Evolutionary conservation across 2,888 invertebrate genomes (phyloP), one percentile per base, ranked within the genome.

Genomic region (Camptogramma bilineatum): DNA sequence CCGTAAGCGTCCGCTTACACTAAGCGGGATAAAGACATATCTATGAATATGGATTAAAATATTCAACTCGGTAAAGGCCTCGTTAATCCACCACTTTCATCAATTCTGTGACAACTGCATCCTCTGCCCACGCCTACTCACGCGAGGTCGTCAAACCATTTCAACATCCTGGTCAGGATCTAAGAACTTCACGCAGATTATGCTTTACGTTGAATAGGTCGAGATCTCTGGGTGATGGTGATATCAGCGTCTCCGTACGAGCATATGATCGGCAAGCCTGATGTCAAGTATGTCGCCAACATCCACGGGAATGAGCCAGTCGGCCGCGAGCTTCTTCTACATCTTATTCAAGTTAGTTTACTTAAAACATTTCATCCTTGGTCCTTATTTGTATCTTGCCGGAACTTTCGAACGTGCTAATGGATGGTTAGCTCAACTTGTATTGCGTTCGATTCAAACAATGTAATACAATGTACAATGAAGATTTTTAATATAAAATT

Each of bases 231-330:
- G 98, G 98, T 98, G 68, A 95, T 98, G 96, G 98, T 98, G 50
- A 96, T 98, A 56, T 97, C 97, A 0, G 95, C 97, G 3, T 97
- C 97, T 0, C 97, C 98, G 0, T 97, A 97, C 84, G 97, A 98
- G 83, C 97, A 98, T 84, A 97, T 97, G 96, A 95, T 97, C 73
- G 98, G 98, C 56, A 97, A 99, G 84, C 99, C 99, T 1, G 99
- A 99, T 87, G 98, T 99, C 58, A 99, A 99, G 88, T 99, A 99
- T 87, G 97, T 99, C 58, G 99, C 97, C 60, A 99, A 98, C 89
- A 99, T 99, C 92, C 99, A 99, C 88, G 99, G 99, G 66, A 99
- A 99, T 84, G 99, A 98, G 89, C 97, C 97, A 0, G 98, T 99
- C 34, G 99, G 99, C 13, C 95, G 99, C 24, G 99, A 99, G 89